phyloP scores from a whole-genome alignment of 2,888 invertebrate species.

The Congeria kusceri region DNA sequence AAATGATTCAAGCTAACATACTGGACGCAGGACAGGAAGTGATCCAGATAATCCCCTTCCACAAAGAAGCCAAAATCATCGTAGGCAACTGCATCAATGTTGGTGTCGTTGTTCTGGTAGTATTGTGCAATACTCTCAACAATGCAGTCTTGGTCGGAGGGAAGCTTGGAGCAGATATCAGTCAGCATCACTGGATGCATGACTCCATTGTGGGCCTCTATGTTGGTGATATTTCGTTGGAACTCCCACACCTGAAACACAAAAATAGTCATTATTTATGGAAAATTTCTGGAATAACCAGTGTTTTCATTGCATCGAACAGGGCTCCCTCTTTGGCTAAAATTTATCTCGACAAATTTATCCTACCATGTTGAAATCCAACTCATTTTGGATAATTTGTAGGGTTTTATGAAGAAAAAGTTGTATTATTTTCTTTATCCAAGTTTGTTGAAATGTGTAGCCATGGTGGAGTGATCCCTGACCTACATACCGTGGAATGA shows the following conservation, averaged over 20 bases:
- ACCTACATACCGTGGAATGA: too few species aligned
- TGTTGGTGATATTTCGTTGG: slow-evolving; percentile 76
- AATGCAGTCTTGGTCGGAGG: slow-evolving; percentile 91
- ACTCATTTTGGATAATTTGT: too few species aligned
- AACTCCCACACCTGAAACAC: slow-evolving; percentile 81
- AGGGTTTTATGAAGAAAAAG: too few species aligned
- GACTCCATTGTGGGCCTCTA: slow-evolving; percentile 68
- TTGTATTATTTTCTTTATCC: too few species aligned
- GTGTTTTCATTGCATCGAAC: too few species aligned
- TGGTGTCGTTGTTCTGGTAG: slow-evolving; percentile 88
- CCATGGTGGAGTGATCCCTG: too few species aligned
- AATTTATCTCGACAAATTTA: too few species aligned
- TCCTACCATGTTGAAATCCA: too few species aligned
- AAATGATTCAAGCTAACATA: slow-evolving; percentile 39
- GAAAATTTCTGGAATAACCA: too few species aligned
- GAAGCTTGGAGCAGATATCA: slow-evolving; percentile 97
- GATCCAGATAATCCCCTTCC: slow-evolving; percentile 90
- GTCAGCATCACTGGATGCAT: slow-evolving; percentile 84
- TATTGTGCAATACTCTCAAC: slow-evolving; percentile 97
- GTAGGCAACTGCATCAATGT: slow-evolving; percentile 66
- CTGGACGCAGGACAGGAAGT: slow-evolving; percentile 90
- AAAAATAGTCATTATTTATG: too few species aligned
- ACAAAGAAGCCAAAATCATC: slow-evolving; percentile 67
- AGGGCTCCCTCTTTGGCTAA: too few species aligned
- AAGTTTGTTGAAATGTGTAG: too few species aligned